Base-by-base conservation (phyloP, 1,140 invertebrate genomes). In the Uloborus diversus region DNA sequence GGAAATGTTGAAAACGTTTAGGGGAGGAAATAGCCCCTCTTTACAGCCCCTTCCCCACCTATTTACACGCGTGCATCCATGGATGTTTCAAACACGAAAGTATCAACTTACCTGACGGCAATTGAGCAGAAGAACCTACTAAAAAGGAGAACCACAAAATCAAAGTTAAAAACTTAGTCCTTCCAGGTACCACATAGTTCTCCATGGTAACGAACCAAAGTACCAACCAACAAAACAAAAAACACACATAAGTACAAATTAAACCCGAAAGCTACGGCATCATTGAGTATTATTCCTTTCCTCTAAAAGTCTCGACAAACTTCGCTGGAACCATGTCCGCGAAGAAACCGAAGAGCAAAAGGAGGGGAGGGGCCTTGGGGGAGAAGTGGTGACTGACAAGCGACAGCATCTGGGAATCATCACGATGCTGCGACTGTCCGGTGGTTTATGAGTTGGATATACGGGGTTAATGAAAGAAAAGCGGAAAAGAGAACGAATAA, bases 371-470 rank as follows among this genome's bases (percentile, higher is more conserved):
- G 73, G 73, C 73, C 73, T 49, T 37, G 27, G 64, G 59, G 57
- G 25, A 64, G 70, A 78, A 11, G 33, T 78, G 73, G 73, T 78
- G 73, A n/a, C n/a, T n/a, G n/a, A 78, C 73, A 78, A 66, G 28
- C 30, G 37, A 20, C 53, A 42, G 25, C 73, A 78, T 78, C 73
- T 78, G 73, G 73, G 53, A 78, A 66, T 42, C 51, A 78, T 78
- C 73, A 78, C 65, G 61, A 78, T 78, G 30, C 32, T 25, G 57
- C 37, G 28, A 75, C 59, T 75, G 70, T 75, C 70, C 70, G 56
- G 35, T 53, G 62, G 47, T 75, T 59, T 82, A 49, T 79, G 81
- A 76, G 75, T 68, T 20, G 62, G 66, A 35, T 65, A 80, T 33
- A 65, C 30, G 65, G 61, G 20, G 56, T 79, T 53, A 79, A 79